Base-by-base conservation (phyloP, 1,140 invertebrate species). In the Battus philenor region DNA sequence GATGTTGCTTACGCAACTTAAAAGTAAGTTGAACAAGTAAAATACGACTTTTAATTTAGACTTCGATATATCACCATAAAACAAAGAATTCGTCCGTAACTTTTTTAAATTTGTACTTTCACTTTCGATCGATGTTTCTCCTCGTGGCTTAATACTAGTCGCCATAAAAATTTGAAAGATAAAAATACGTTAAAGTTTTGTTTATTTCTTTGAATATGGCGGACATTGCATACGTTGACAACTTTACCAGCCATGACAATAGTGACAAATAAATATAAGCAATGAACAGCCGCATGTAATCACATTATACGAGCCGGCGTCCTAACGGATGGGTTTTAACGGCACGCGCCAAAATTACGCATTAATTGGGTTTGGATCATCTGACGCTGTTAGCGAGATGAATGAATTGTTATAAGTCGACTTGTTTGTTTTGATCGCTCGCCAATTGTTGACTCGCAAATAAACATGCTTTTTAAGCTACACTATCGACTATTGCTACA, bases 301-400 rank as follows among this genome's bases (percentile, higher is more conserved):
- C 12, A 41, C 8, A 41, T 41, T 41, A 41, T 24, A 31, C 2
- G 12, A 15, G 24, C 18, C 1, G 12, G 8, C 17, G 4, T 3
- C 2, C 6, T 5, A 32, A 8, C 17, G 12, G 36, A 16, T 22
- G 22, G 50, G 64, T 59, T 62, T 54, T 56, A 50, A 57, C 54
- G 56, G 48, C 67, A 70, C 64, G 63, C 59, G 63, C 51, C 57
- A 30, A 51, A 68, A 64, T 70, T 70, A 59, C 55, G 29, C 50
- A 27, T 32, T 73, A 70, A 73, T 73, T 62, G 47, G 9, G 48
- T 68, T 59, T 47, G 46, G 30, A 44, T 59, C 53, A 61, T 63
- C 54, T 55, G 59, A 58, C 47, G 54, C 50, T 46, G 50, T 58
- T 63, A 50, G 43, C 39, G 15, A 41, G 44, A 54, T 51, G 46